These are phyloP conservation scores for Smittia aterrima DNA, from an alignment of 2,888 invertebrate genomes.

Conservation along the genomic window DNA sequence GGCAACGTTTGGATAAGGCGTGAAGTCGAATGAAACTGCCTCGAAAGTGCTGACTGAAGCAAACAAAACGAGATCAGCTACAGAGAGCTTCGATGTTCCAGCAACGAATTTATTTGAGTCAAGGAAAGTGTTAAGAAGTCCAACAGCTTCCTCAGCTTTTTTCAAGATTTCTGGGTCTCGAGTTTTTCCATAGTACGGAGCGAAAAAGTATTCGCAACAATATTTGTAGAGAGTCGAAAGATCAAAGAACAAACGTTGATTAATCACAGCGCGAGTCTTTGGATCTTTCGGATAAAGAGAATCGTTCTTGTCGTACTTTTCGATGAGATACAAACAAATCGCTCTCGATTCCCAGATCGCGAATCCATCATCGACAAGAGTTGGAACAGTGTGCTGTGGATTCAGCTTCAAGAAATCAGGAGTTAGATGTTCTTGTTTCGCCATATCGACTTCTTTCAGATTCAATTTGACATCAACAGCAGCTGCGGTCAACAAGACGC, in stretches of 20 bases:
- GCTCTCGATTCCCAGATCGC: slow-evolving; percentile 37
- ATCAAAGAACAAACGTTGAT: slow-evolving; percentile 72
- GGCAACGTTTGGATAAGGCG: slow-evolving; percentile 44
- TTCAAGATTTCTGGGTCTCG: slow-evolving; percentile 61
- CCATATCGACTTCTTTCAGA: not conserved
- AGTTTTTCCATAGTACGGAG: slow-evolving; percentile 55
- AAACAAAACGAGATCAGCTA: slow-evolving; percentile 68
- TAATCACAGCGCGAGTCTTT: slow-evolving; percentile 66
- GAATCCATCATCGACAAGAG: slow-evolving; percentile 37
- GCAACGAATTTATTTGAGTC: slow-evolving; percentile 51
- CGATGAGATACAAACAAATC: slow-evolving; percentile 35
- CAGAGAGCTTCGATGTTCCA: slow-evolving; percentile 61
- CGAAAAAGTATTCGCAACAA: slow-evolving; percentile 56
- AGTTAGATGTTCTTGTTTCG: slow-evolving; percentile 58
- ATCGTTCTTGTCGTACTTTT: slow-evolving; percentile 57
- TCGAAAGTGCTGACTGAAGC: slow-evolving; percentile 65
- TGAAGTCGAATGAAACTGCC: slow-evolving; percentile 62
- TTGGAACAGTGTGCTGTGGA: slow-evolving; percentile 41
- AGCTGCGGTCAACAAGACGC: not conserved
- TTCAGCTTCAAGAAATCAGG: slow-evolving; percentile 59
- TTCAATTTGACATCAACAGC: not conserved
- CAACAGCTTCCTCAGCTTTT: slow-evolving; percentile 62
- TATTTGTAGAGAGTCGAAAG: slow-evolving; percentile 65
- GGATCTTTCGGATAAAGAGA: slow-evolving; percentile 68
- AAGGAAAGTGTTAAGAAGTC: slow-evolving; percentile 65